Evolutionary conservation across 1,140 invertebrate genomes (phyloP), one percentile per base, ranked within the genome.

Genomic region (Drosophila burlai): DNA sequence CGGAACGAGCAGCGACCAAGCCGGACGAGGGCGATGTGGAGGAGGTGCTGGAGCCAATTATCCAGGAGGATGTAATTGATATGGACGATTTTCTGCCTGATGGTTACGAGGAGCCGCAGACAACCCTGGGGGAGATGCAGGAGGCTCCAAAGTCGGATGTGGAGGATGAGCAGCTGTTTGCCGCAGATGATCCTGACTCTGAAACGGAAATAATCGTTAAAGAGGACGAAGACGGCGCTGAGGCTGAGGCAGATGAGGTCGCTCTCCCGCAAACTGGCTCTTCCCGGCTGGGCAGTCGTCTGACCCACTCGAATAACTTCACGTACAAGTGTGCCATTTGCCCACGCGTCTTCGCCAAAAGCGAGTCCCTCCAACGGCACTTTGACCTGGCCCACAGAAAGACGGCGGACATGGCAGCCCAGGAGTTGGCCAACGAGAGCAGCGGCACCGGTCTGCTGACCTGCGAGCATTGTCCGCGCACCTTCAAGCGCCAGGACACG

Each of bases 401-500:
- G 45, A 55, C 73, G 8, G 87, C 87, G 2, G 61, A 74, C 38
- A 49, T 74, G 5, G 78, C 83, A 3, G 69, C 90, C 8, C 71
- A 83, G 52, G 61, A 80, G 21, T 42, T 93, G 18, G 83, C 91
- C n/a, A 93, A 93, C 40, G 94, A 94, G 72, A 82, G 83, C 29
- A 93, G 93, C 65, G 91, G 93, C 71, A 66, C 54, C 9, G 76
- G 58, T 3, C 60, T 65, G 3, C 54, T 86, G 7, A 81, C 71
- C 26, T 94, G 94, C 59, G 84, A 93, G 38, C 81, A 93, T 18
- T 95, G 94, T 67, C 92, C 93, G 18, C 94, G 94, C 36, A 93
- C 93, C 58, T 95, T 94, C 45, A 93, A 93, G 40, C 93, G 94
- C 15, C 93, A 92, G 49, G 93, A 94, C 58, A 94, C 94, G 11